These are phyloP conservation scores for Macroramphosus scolopax DNA, from an alignment of 2,797 vertebrate species.

Conservation along the genomic window DNA sequence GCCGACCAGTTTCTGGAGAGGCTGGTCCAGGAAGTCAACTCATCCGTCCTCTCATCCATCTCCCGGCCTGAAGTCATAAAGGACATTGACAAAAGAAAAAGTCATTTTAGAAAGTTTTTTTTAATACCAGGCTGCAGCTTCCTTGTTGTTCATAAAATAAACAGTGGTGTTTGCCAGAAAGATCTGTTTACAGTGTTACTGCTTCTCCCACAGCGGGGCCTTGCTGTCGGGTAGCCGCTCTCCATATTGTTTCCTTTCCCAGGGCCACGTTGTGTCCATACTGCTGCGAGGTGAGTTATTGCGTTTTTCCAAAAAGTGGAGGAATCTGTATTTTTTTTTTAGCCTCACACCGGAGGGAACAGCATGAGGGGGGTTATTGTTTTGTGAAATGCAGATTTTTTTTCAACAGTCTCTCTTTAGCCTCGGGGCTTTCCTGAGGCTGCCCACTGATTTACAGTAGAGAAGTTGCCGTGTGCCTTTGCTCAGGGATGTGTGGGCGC, in stretches of 20 bases:
- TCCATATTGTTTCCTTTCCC: no score
- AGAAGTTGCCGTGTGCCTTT: slow-evolving; percentile 6
- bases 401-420: slow-evolving; percentile 47
- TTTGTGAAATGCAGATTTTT: slow-evolving; percentile 66
- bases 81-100: no score
- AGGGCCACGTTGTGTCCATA: slow-evolving; percentile 12
- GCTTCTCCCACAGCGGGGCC: background rate
- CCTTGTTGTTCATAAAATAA: background rate
- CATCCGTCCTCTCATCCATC: no score
- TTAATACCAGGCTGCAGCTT: background rate
- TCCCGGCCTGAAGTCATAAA: no score
- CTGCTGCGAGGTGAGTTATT: slow-evolving; percentile 7
- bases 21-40: no score
- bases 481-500: background rate
- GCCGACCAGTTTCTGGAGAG: background rate
- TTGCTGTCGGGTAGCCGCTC: background rate
- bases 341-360: slow-evolving; percentile 30
- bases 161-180: no score
- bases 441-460: slow-evolving; percentile 39
- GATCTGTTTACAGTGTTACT: slow-evolving; percentile 24
- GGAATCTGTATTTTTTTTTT: slow-evolving; percentile 35
- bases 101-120: background rate
- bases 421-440: slow-evolving; percentile 53
- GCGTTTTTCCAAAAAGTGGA: slow-evolving; percentile 22
- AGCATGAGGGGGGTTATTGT: slow-evolving; percentile 20